Conservation (phyloP, 37 sponge, comb jelly and placozoan genomes). For the Hexactinellida sp. region DNA sequence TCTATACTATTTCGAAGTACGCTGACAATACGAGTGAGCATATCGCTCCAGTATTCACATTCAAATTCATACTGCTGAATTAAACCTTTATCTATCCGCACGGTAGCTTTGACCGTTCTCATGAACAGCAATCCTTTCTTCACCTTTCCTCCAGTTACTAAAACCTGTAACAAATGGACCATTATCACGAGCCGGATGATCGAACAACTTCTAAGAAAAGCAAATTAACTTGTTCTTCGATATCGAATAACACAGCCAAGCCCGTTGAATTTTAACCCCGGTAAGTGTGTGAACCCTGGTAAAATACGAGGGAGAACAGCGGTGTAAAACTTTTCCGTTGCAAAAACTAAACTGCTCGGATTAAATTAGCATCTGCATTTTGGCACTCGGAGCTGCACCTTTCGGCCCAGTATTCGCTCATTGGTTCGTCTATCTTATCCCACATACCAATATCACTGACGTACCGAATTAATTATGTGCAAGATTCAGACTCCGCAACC, state of each 20-base stretch:
- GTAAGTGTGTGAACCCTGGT: background rate
- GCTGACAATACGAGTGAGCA: background rate
- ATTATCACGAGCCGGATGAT: conserved; percentile 9
- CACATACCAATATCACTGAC: conserved; percentile 13
- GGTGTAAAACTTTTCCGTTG: background rate
- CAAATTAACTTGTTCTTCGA: background rate
- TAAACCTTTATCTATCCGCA: too few species aligned
- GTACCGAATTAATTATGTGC: background rate
- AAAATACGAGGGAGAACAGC: conserved; percentile 16
- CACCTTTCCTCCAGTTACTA: conserved; percentile 12
- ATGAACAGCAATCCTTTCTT: conserved; percentile 10
- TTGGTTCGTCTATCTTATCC: conserved; percentile 2
- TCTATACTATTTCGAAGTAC: too few species aligned
- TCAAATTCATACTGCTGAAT: background rate
- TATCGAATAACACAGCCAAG: conserved; percentile 16
- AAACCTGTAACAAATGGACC: background rate
- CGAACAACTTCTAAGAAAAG: conserved; percentile 7
- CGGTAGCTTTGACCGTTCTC: conserved; percentile 2
- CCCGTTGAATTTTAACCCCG: background rate
- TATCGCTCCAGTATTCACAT: background rate
- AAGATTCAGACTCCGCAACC: conserved; percentile 7
- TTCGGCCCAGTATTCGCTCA: conserved; percentile 13
- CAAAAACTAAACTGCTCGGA: background rate
- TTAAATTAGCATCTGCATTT: conserved; percentile 12
- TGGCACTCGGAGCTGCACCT: conserved; percentile 13